These are phyloP conservation scores for Aramus guarauna DNA, from an alignment of 2,113 vertebrate genomes.

Conservation along the genomic window DNA sequence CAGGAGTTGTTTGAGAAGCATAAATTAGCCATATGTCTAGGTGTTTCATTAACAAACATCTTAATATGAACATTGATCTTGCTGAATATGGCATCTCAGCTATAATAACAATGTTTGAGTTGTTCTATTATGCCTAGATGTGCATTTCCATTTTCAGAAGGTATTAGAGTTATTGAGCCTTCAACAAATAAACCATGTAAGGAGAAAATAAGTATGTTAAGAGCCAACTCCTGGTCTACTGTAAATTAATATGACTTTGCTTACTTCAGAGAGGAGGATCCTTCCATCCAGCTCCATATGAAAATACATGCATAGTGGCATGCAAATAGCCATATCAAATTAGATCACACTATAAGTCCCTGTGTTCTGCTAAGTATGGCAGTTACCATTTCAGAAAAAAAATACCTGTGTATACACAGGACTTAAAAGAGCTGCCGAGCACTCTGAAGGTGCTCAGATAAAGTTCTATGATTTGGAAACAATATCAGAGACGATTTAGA, in stretches of 20 bases:
- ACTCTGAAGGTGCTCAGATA: neutral
- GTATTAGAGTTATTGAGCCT: neutral
- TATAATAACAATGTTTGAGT: neutral
- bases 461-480: neutral
- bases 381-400: neutral
- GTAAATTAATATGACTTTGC: neutral
- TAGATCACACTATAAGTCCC: neutral
- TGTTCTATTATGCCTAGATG: neutral
- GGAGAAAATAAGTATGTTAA: neutral
- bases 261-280: neutral
- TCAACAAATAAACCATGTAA: neutral
- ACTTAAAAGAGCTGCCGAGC: neutral
- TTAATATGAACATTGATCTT: slow-evolving; percentile 6
- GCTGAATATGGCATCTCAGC: slow-evolving; percentile 4
- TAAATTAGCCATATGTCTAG: slow-evolving; percentile 30
- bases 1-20: neutral
- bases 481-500: neutral
- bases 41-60: slow-evolving; percentile 22
- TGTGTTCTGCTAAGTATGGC: neutral
- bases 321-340: neutral
- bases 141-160: slow-evolving; percentile 8
- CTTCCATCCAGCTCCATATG: neutral
- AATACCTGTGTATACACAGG: neutral
- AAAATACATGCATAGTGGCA: neutral
- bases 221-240: neutral